These are phyloP conservation scores for Vulpes vulpes DNA, from an alignment of 2,113 vertebrate genomes.

Conservation along the genomic window DNA sequence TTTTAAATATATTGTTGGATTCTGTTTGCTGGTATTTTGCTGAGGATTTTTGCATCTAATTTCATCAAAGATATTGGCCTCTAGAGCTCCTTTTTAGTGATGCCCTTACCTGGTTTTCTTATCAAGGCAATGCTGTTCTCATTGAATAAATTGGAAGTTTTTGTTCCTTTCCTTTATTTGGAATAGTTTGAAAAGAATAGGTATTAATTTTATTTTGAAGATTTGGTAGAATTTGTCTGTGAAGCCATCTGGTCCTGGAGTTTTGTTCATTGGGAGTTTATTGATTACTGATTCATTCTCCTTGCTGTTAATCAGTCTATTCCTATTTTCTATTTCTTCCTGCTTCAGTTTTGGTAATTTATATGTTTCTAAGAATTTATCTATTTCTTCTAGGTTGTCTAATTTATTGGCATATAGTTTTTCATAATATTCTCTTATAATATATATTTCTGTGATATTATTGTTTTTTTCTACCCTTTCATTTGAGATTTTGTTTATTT, in stretches of 20 bases:
- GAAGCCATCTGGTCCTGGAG: not conserved
- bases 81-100: not conserved
- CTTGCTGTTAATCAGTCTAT: not conserved
- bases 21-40: not conserved
- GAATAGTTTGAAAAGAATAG: not conserved
- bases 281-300: not conserved
- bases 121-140: not conserved
- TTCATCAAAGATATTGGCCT: not conserved
- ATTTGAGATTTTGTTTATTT: not conserved
- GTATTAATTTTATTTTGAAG: not conserved
- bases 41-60: not conserved
- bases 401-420: not conserved
- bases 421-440: not conserved
- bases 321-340: not conserved
- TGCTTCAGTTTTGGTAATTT: not conserved
- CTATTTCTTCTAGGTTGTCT: not conserved
- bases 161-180: not conserved
- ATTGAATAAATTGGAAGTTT: not conserved
- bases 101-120: not conserved
- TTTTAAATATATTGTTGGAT: not conserved
- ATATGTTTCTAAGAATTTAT: not conserved
- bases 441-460: not conserved
- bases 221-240: not conserved
- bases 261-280: not conserved
- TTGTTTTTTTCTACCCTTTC: not conserved